A percentile compares a stretch with the other conserved stretches of the same genome.
Evolutionary conservation across 2,888 invertebrate species (phyloP).

Genomic region (Cosmopolites sordidus): DNA sequence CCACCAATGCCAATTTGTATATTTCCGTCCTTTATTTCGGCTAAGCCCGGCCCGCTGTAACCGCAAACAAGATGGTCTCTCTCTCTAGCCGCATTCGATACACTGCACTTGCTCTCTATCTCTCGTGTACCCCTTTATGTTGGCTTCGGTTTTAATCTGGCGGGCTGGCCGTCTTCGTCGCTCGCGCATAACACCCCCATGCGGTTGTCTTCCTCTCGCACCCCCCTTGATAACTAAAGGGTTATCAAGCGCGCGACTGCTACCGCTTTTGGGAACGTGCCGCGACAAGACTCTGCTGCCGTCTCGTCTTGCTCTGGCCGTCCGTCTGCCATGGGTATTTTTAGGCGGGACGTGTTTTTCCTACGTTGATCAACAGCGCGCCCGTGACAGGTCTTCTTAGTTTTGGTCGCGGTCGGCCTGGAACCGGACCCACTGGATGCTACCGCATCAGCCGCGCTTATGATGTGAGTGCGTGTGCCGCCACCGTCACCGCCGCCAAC

Average conservation of each 20-base stretch:
- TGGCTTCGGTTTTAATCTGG: conserved; percentile 50
- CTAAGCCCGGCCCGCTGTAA: conserved; percentile 65
- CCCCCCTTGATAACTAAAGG: conserved; percentile 49
- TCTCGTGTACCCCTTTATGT: conserved; percentile 47
- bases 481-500: conserved; percentile 45
- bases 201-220: neutral
- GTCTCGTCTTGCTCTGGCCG: conserved; percentile 35
- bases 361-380: conserved; percentile 45
- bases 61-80: conserved; percentile 63
- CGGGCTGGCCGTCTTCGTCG: conserved; percentile 26
- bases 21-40: conserved; percentile 63
- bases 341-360: conserved; percentile 38
- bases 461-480: conserved; percentile 31
- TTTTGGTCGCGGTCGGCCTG: conserved; percentile 45
- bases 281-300: conserved; percentile 39
- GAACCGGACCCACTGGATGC: neutral
- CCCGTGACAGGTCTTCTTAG: conserved; percentile 52
- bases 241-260: conserved; percentile 50
- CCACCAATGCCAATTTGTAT: conserved; percentile 56
- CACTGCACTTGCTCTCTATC: conserved; percentile 49
- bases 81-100: conserved; percentile 46
- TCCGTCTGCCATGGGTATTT: conserved; percentile 31
- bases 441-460: conserved; percentile 2
- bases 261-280: conserved; percentile 41
- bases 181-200: conserved; percentile 7